phyloP scores from a whole-genome alignment of 1,140 invertebrate genomes.

The Phthorimaea operculella region DNA sequence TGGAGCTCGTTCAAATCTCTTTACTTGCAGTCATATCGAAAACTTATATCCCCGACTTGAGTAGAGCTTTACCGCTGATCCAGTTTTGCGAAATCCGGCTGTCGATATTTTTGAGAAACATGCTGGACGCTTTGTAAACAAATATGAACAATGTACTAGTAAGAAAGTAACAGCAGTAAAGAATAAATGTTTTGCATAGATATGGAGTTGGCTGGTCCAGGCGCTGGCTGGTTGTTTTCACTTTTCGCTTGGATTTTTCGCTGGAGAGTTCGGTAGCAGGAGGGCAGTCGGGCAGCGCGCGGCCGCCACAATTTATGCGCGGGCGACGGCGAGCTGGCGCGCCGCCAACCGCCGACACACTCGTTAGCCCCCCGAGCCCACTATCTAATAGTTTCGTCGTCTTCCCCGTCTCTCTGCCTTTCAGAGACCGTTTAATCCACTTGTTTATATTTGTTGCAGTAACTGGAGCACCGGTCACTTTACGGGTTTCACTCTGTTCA shows the following conservation, averaged over 20 bases:
- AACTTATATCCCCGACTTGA: neutral
- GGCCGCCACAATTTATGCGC: constrained; percentile 39
- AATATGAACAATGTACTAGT: no score
- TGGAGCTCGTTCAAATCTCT: neutral
- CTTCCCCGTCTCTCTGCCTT: constrained; percentile 13
- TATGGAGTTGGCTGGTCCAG: neutral
- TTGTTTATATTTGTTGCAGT: constrained; percentile 39
- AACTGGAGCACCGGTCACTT: constrained; percentile 19
- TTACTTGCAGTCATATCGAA: neutral
- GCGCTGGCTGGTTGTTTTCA: constrained; percentile 33
- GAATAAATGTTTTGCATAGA: neutral
- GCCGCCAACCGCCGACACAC: constrained; percentile 33
- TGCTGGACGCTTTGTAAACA: no score
- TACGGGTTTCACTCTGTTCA: constrained; percentile 4
- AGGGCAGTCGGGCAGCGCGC: neutral
- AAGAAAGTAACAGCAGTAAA: no score
- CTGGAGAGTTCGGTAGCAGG: neutral
- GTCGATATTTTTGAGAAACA: no score
- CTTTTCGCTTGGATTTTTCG: constrained; percentile 20
- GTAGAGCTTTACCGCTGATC: neutral
- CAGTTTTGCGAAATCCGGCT: neutral
- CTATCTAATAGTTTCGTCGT: constrained; percentile 51
- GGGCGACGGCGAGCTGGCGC: constrained; percentile 27
- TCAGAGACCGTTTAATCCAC: constrained; percentile 34
- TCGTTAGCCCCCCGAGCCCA: constrained; percentile 41